Conservation (phyloP, 2,797 vertebrate species). For the Sebastes hopkinsi region DNA sequence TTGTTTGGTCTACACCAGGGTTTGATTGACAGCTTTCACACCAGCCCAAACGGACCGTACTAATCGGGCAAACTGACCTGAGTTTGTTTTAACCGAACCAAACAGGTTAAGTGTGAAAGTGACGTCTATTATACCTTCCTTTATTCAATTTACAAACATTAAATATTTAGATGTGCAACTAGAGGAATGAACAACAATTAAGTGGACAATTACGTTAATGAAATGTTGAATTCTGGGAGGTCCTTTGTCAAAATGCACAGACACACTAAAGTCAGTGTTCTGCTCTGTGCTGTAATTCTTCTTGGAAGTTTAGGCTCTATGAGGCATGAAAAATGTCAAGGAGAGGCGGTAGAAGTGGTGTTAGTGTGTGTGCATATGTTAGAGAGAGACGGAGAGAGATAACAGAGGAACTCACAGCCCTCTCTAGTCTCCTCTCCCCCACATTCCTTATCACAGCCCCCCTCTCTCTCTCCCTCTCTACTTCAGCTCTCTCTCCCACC, state of each 20-base stretch:
- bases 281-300: constrained; percentile 35
- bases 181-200: neutral
- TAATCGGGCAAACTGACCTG: no score
- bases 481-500: neutral
- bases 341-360: constrained; percentile 24
- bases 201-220: neutral
- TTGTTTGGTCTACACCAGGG: no score
- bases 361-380: constrained; percentile 16
- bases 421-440: constrained; percentile 77
- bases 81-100: neutral
- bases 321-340: constrained; percentile 68
- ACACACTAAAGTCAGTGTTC: constrained; percentile 16
- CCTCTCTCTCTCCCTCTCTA: neutral
- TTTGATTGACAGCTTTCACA: no score
- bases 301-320: constrained; percentile 44
- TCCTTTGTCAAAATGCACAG: neutral
- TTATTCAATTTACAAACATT: neutral
- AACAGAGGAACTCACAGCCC: constrained; percentile 61
- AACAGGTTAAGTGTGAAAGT: neutral
- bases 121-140: neutral
- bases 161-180: neutral
- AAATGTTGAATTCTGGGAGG: neutral
- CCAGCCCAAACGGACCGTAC: no score
- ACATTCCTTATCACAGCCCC: constrained; percentile 62
- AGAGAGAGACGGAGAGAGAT: constrained; percentile 43